Evolutionary conservation across 2,888 invertebrate genomes (phyloP).

Genomic region (Catocala sponsa): DNA sequence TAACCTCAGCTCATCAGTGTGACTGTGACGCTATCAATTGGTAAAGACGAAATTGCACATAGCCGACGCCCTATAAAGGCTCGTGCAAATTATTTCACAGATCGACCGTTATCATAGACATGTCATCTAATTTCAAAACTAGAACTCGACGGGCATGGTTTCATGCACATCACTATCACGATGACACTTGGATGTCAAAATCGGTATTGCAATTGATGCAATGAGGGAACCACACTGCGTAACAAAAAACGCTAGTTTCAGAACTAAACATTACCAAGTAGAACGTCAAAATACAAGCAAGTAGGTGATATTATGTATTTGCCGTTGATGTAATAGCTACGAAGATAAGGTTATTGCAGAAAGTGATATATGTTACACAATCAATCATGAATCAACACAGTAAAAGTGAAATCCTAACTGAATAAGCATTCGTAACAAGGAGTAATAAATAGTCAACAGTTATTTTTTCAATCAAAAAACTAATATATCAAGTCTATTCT

Average conservation of each 20-base stretch:
- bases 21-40: too few species aligned
- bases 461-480: slow-evolving; percentile 1
- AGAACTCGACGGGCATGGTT: slow-evolving; percentile 2
- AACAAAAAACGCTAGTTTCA: slow-evolving; percentile 21
- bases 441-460: slow-evolving; percentile 17
- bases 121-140: slow-evolving; percentile 15
- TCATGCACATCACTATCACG: slow-evolving; percentile 11
- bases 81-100: not conserved
- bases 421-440: slow-evolving; percentile 43
- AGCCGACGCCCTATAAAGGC: too few species aligned
- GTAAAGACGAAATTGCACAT: not conserved
- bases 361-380: slow-evolving; percentile 60
- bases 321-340: slow-evolving; percentile 53
- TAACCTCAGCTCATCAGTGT: too few species aligned
- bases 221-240: slow-evolving; percentile 13
- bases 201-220: slow-evolving; percentile 18
- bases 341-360: slow-evolving; percentile 48
- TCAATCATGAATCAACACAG: slow-evolving; percentile 37
- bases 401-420: slow-evolving; percentile 53
- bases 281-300: slow-evolving; percentile 20
- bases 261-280: slow-evolving; percentile 23
- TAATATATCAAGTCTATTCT: not conserved
- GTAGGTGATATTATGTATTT: slow-evolving; percentile 43
- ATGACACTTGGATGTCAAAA: slow-evolving; percentile 17
- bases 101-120: not conserved